These are phyloP conservation scores for Pseudoips prasinana DNA, from an alignment of 2,888 invertebrate species.

Conservation along the genomic window DNA sequence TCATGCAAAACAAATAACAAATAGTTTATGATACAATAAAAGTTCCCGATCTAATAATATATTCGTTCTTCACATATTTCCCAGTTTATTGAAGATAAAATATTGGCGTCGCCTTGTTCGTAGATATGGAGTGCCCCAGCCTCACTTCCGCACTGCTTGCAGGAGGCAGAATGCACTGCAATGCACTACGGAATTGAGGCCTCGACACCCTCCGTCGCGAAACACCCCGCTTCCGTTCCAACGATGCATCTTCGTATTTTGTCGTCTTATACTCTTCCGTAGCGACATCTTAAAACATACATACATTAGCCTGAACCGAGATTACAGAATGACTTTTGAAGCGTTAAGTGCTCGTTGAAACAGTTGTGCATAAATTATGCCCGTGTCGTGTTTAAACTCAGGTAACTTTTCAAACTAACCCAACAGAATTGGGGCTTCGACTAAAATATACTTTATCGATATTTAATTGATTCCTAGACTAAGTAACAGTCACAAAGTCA, in stretches of 20 bases:
- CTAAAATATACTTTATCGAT: conserved; percentile 18
- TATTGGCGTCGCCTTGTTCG: conserved; percentile 26
- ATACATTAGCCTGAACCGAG: background rate
- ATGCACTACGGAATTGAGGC: conserved; percentile 98
- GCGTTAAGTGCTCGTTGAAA: conserved; percentile 23
- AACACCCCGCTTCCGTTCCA: conserved; percentile 27
- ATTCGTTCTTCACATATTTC: background rate
- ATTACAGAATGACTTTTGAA: conserved; percentile 10
- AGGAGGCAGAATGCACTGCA: conserved; percentile 93
- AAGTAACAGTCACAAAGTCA: too few relatives aligned
- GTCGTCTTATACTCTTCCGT: conserved; percentile 27
- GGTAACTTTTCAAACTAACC: conserved; percentile 19
- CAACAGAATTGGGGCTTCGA: conserved; percentile 7
- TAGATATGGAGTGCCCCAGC: conserved; percentile 74
- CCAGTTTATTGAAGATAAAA: conserved; percentile 18
- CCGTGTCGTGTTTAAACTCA: conserved; percentile 3
- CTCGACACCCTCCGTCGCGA: conserved; percentile 75
- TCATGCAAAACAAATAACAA: too few relatives aligned
- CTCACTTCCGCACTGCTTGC: conserved; percentile 98
- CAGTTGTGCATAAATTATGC: conserved; percentile 24
- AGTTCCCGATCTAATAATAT: too few relatives aligned
- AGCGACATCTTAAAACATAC: conserved; percentile 24
- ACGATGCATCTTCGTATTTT: conserved; percentile 25
- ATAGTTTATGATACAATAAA: too few relatives aligned
- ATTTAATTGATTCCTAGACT: conserved; percentile 10